phyloP scores from a whole-genome alignment of 2,113 vertebrate genomes.

The Melanerpes aurifrons region DNA sequence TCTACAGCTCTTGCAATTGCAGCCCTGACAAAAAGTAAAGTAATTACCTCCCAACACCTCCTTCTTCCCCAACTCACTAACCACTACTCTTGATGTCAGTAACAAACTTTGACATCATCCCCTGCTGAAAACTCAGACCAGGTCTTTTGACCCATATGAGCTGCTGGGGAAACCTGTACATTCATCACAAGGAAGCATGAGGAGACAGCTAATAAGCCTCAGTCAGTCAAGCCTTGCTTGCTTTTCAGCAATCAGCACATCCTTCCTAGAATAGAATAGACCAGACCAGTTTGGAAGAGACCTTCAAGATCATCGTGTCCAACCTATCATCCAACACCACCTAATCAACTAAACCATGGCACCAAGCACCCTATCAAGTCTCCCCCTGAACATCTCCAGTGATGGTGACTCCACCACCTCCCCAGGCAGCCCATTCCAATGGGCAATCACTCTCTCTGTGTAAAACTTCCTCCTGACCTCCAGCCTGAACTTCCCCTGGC shows the following conservation, averaged over 20 bases:
- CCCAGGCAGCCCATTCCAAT: too few relatives aligned
- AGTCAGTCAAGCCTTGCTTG: background rate
- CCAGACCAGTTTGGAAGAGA: too few relatives aligned
- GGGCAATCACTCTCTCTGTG: too few relatives aligned
- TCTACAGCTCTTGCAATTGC: background rate
- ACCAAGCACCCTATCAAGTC: too few relatives aligned
- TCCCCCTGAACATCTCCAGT: too few relatives aligned
- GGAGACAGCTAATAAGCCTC: background rate
- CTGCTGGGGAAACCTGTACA: background rate
- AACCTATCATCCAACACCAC: too few relatives aligned
- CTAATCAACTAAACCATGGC: too few relatives aligned
- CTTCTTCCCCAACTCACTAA: background rate
- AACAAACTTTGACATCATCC: background rate
- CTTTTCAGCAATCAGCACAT: background rate
- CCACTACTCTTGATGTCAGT: background rate
- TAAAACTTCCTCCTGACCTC: too few relatives aligned
- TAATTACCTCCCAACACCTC: background rate
- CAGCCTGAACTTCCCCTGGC: too few relatives aligned
- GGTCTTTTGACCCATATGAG: background rate
- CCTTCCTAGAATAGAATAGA: background rate
- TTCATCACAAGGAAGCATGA: background rate
- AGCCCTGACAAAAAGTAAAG: background rate
- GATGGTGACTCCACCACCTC: too few relatives aligned
- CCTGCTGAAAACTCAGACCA: background rate
- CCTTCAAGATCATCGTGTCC: too few relatives aligned